Evolutionary conservation across 2,113 vertebrate genomes (phyloP).

Genomic region (Entosphenus tridentatus): DNA sequence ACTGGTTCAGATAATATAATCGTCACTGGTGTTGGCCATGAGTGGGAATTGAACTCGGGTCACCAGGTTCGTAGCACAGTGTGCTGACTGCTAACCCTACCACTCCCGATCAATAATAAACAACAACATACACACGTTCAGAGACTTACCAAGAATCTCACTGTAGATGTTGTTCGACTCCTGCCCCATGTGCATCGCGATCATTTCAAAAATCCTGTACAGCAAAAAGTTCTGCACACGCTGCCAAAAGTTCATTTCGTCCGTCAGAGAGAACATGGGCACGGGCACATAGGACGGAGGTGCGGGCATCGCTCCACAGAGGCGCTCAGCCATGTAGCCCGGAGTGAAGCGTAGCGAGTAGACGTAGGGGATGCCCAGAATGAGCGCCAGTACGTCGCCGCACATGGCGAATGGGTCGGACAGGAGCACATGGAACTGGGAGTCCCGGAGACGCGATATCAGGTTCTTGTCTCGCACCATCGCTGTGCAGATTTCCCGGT

Average conservation of each 20-base stretch:
- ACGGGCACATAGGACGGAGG: conserved; percentile 27
- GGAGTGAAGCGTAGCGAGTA: conserved; percentile 20
- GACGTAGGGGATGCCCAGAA: conserved; percentile 21
- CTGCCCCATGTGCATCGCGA: conserved; percentile 5
- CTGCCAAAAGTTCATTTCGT: conserved; percentile 28
- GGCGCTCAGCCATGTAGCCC: conserved; percentile 17
- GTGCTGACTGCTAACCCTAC: no score
- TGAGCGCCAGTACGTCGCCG: conserved; percentile 23
- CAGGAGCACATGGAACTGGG: conserved; percentile 22
- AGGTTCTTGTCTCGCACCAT: conserved; percentile 16
- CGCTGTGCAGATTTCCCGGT: no score
- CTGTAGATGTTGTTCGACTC: conserved; percentile 21
- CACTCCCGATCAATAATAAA: no score
- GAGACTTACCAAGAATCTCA: conserved; percentile 13
- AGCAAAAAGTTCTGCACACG: conserved; percentile 20
- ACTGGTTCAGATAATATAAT: no score
- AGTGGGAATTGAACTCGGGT: no score
- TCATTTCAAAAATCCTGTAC: conserved; percentile 17
- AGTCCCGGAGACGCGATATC: conserved; percentile 19
- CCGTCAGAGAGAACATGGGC: conserved; percentile 21
- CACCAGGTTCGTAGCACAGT: no score
- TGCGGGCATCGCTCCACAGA: conserved; percentile 21
- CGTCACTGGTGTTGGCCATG: no score
- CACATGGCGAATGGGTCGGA: conserved; percentile 18
- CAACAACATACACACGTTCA: no score